Base-by-base conservation (phyloP, 2,888 invertebrate genomes). In the Machimus atricapillus region DNA sequence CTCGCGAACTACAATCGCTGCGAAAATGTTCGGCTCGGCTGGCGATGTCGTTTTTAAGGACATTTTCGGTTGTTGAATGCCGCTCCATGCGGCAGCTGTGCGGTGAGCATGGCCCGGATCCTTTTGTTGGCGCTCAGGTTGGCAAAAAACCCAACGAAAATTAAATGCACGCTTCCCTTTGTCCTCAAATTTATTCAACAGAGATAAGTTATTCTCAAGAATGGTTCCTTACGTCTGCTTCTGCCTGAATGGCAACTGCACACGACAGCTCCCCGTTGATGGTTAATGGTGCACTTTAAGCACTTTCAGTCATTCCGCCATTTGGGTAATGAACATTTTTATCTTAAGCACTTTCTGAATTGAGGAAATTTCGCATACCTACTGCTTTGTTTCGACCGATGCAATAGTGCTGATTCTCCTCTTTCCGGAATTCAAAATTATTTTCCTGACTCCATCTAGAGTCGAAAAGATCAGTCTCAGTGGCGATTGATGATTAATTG, bases 141-240 rank as follows among this genome's bases (percentile, higher is more conserved):
- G 23, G 46, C 23, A 74, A 85, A 85, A 85, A 85, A 74, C 52
- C 46, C 85, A 23, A 85, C 74, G 74, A 85, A 85, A 85, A 82
- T 85, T 73, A 74, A 85, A 85, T 85, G 85, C 74, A 85, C 85
- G 85, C 85, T 85, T 85, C 46, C 85, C 74, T 85, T 85, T 85
- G 85, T 85, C 85, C 85, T 74, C 85, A 27, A 46, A 74, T 85
- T 85, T 85, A 85, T 85, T 74, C 85, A 85, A 74, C 85, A 27
- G 74, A 85, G 85, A 85, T 85, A 85, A 85, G 85, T 74, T 85
- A 74, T 73, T 31, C 85, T 46, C 46, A 85, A 85, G 85, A 74
- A 85, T 43, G 74, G 46, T 16, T 85, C 85, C 85, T 85, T 85
- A 74, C 43, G 74, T 74, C 74, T 43, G 85, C 40, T 85, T n/a